A percentile compares a stretch with the other conserved stretches of the same genome.
These are phyloP conservation scores for Chelonoidis abingdonii DNA, from an alignment of 2,113 vertebrate species.

Conservation along the genomic window DNA sequence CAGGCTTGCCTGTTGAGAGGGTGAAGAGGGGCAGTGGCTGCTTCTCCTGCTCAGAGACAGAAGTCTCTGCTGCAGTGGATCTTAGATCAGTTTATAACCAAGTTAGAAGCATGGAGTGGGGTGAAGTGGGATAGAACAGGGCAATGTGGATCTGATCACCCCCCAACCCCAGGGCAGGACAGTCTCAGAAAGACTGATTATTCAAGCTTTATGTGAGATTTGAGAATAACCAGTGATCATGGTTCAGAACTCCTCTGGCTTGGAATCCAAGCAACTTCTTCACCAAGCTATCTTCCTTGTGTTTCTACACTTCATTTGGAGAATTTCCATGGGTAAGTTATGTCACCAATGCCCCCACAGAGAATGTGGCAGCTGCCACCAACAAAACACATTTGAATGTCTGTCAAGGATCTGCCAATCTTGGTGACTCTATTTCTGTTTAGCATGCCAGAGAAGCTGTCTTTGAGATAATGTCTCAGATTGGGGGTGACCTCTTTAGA, in stretches of 20 bases:
- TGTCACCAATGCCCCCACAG: neutral
- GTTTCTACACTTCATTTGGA: neutral
- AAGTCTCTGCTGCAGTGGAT: neutral
- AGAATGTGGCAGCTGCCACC: neutral
- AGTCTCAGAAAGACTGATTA: neutral
- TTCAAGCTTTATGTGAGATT: neutral
- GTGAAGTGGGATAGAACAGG: neutral
- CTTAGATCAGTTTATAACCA: neutral
- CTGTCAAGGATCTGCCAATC: neutral
- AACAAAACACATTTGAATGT: constrained; percentile 18
- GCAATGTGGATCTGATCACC: neutral
- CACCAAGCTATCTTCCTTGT: neutral
- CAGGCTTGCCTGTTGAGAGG: neutral
- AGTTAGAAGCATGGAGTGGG: neutral
- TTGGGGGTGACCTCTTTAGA: neutral
- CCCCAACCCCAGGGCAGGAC: neutral
- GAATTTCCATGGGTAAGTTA: neutral
- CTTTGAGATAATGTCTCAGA: neutral
- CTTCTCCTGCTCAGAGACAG: neutral
- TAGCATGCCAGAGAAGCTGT: neutral
- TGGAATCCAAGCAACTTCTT: neutral
- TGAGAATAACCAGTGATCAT: fast-evolving
- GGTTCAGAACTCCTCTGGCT: neutral
- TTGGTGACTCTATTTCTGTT: constrained; percentile 13
- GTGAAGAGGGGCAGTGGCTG: neutral